Evolutionary conservation across 2,113 vertebrate genomes (phyloP), one percentile per base, ranked within the genome.

Genomic region (Panthera uncia): DNA sequence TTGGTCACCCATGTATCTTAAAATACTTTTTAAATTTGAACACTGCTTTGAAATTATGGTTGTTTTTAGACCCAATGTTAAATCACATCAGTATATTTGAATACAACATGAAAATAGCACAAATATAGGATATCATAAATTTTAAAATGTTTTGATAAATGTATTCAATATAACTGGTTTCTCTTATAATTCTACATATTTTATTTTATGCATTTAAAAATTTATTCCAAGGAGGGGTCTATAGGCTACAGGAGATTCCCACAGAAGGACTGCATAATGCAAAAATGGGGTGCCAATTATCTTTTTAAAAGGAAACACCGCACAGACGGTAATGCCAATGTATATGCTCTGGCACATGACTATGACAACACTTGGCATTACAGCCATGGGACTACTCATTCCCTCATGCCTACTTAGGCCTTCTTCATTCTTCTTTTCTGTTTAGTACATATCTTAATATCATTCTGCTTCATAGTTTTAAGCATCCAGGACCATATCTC

Each of bases 141-240:
- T 68, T 90, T 21, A 21, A 52, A 91, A 65, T 81, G 89, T 95
- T 94, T 89, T 78, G 7, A 41, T 91, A 83, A 87, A 52, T 73
- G 9, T 38, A 71, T 69, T 80, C 12, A 73, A 9, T 55, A 87
- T 79, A 91, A 76, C 65, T 78, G 25, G 12, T 36, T 88, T 89
- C 23, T 25, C 65, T 91, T 74, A 5, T 36, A 79, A 57, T 57
- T 27, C 33, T 45, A 57, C 8, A 9, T 38, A 55, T 94, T 80
- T 86, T 83, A 87, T 45, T 76, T 48, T 19, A 4, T 66, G 4
- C 36, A 89, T 85, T 81, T 85, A 89, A 89, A 84, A 65, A 25
- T 85, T 31, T 73, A 93, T 29, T 71, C 38, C 55, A 23, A 80
- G 19, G 85, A 81, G 4, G 88, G 4, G 9, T 45, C 38, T 89